Base-by-base conservation (phyloP, 2,797 vertebrate species). In the Lagothrix lagotricha region DNA sequence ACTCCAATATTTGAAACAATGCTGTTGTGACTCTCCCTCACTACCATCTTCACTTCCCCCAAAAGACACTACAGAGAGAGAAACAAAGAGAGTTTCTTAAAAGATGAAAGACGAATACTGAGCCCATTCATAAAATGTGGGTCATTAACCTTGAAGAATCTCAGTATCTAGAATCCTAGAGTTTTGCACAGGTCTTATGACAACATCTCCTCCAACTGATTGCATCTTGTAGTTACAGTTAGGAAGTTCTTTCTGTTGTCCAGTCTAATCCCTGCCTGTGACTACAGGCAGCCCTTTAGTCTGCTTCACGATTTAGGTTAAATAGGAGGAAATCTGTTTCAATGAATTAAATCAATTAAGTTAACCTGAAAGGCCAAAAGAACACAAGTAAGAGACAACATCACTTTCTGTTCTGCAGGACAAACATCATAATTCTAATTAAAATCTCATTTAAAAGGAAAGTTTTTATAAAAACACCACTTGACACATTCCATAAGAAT, bases 401-500 rank as follows among this genome's bases (percentile, higher is more conserved):
- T 46, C 57, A 57, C 24, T 52, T 28, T 26, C 44, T 19, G 50
- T 52, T 39, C 70, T 39, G 33, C 13, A n/a, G n/a, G 48, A 87
- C 33, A 48, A 73, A 72, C 14, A 26, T 1, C 0, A 50, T 33
- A 33, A n/a, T 75, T 89, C 73, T 85, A 92, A 93, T 79, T 48
- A 90, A 92, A 64, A 88, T 83, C 30, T 41, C 46, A 39, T 77
- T 93, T 79, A 33, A 93, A 95, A 88, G 73, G 54, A 83, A 57
- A 7, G 10, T 17, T 92, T 97, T 88, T 44, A 81, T 84, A 81
- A 93, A 95, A 87, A 58, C 8, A 26, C n/a, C 4, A 19, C 95
- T 92, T 98, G 97, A 98, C 96, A 98, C 98, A 64, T 95, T 98
- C 97, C 96, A 93, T 91, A 96, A 96, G 97, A 98, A 97, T 98